Percentiles rank a stretch among this genome's conserved stretches.
These are phyloP conservation scores for Drusus annulatus DNA, from an alignment of 1,140 invertebrate genomes.

Conservation along the genomic window DNA sequence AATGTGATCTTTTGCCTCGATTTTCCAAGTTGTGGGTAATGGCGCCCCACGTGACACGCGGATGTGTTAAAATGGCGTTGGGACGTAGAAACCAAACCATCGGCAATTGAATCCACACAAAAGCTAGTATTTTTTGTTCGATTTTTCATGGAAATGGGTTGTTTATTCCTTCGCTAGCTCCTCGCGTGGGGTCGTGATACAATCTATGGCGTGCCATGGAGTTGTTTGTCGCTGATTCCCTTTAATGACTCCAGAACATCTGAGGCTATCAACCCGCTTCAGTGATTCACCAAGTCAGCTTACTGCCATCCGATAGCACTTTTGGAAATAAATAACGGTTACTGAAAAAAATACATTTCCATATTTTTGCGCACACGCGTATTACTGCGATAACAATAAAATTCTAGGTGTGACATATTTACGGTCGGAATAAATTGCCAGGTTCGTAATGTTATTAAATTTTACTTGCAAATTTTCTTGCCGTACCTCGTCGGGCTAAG, in stretches of 20 bases:
- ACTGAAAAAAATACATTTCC: not conserved
- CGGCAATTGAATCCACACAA: not conserved
- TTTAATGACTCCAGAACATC: slow-evolving; percentile 14
- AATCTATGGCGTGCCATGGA: slow-evolving; percentile 8
- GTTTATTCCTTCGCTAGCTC: not conserved
- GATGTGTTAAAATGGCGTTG: not conserved
- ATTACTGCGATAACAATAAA: not conserved
- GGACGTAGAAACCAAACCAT: not conserved
- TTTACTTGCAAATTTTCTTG: not conserved
- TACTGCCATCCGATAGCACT: not conserved
- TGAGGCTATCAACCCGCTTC: slow-evolving; percentile 12
- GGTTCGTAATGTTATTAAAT: not conserved
- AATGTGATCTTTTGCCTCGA: not conserved
- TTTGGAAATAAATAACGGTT: too few species aligned
- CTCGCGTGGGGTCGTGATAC: not conserved
- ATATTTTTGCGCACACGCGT: not conserved
- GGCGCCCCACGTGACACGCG: not conserved
- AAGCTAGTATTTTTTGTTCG: not conserved
- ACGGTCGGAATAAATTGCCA: not conserved
- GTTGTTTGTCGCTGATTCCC: slow-evolving; percentile 2
- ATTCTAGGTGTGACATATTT: slow-evolving; percentile 6
- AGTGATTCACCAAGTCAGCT: not conserved
- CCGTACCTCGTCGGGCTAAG: too few species aligned
- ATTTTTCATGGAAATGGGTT: not conserved
- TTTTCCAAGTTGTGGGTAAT: not conserved